Base-by-base conservation (phyloP, 2,888 invertebrate genomes). In the Nysson spinosus region DNA sequence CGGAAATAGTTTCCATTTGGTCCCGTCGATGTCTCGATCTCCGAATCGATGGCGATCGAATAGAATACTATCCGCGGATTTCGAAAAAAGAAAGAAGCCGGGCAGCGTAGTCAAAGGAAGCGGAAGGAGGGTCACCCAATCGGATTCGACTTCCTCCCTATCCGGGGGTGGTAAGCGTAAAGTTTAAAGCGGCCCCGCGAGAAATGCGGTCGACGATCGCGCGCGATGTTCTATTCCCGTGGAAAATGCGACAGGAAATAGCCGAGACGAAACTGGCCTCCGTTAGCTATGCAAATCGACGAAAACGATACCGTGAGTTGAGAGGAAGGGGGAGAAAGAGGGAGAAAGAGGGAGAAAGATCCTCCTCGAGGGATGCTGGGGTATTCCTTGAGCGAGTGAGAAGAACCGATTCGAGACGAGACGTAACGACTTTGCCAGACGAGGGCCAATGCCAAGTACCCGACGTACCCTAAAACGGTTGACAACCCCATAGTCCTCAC, bases 241-340 rank as follows among this genome's bases (percentile, higher is more conserved):
- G 75, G 81, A 79, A 82, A 82, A 82, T 82, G 79, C 81, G 78
- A 81, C 81, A 81, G 82, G 80, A 83, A 83, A 83, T 83, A 82
- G 78, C 77, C 80, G 80, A 78, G 81, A 83, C 83, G 78, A 82
- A 78, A 79, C 75, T 75, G 79, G 76, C 78, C 75, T 64, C 58
- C 46, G 51, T 60, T 57, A 74, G 70, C 76, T 66, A 76, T 76
- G 71, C 71, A 75, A 75, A 75, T 73, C 66, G 73, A 72, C 67
- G 46, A 75, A 69, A 58, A 64, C 58, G 61, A 47, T 11, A 26
- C 24, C 30, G 58, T 51, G 50, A n/a, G n/a, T n/a, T n/a, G n/a
- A n/a, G n/a, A n/a, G n/a, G n/a, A n/a, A n/a, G n/a, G 39, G 52
- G 39, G 47, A 46, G 52, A 40, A 35, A 11, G 24, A 51, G 55